A percentile compares a stretch with the other conserved stretches of the same genome.
phyloP scores from a whole-genome alignment of 2,888 invertebrate genomes.

The Serrognathus titanus region DNA sequence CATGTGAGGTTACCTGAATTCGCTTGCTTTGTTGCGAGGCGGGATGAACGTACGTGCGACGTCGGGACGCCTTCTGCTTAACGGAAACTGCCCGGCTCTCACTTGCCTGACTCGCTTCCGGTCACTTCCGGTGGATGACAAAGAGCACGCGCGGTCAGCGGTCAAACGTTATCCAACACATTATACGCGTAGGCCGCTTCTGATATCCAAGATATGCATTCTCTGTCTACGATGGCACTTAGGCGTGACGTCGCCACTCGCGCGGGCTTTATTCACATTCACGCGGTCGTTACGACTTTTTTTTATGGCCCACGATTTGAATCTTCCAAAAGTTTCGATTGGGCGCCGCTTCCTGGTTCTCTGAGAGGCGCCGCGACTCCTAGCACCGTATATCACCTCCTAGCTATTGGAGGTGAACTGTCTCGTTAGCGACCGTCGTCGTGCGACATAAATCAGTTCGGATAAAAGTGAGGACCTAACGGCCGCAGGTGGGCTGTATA shows the following conservation, averaged over 20 bases:
- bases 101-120: conserved; percentile 30
- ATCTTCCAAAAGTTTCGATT: conserved; percentile 39
- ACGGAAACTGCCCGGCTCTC: conserved; percentile 26
- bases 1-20: conserved; percentile 34
- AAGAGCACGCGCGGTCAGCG: conserved; percentile 34
- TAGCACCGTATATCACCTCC: conserved; percentile 25
- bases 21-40: neutral
- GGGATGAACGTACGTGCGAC: conserved; percentile 57
- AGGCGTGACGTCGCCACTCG: conserved; percentile 29
- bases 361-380: conserved; percentile 28
- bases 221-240: conserved; percentile 29
- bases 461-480: conserved; percentile 42
- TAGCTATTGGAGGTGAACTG: conserved; percentile 29
- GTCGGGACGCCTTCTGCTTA: conserved; percentile 47
- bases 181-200: conserved; percentile 29
- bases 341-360: conserved; percentile 34
- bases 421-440: conserved; percentile 42
- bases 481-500: conserved; percentile 44
- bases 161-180: conserved; percentile 32
- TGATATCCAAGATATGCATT: conserved; percentile 25
- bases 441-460: conserved; percentile 40
- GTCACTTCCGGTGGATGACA: conserved; percentile 31
- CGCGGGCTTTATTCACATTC: conserved; percentile 28
- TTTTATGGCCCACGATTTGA: conserved; percentile 39
- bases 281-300: conserved; percentile 34